Evolutionary conservation across 2,888 invertebrate species (phyloP), one percentile per base, ranked within the genome.

Genomic region (Pseudanteris insignis): DNA sequence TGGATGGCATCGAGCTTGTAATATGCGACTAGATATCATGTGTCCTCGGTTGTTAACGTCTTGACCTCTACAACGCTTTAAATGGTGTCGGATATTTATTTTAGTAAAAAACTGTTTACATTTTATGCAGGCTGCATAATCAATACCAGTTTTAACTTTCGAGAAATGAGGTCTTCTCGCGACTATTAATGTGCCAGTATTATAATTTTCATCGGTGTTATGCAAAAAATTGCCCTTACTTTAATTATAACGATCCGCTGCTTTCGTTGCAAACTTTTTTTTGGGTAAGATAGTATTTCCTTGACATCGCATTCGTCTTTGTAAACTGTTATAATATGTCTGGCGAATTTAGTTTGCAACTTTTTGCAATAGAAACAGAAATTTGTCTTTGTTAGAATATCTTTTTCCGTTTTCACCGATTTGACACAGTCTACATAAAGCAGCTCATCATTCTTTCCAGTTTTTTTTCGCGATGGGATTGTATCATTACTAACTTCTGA

Each of bases 151-250:
- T 21, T 30, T 43, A 7, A 53, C 40, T 7, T 41, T 34, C n/a
- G 30, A 33, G 2, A 15, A 9, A 2, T 37, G 54, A 6, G 66
- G 64, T 18, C 67, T 46, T 26, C 67, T 54, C 0, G 53, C 26
- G 7, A 67, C 66, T 8, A 68, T 62, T 6, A 70, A 28, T n/a
- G 48, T 51, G 4, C 67, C 68, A 2, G 59, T 36, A 36, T 67
- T 67, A 15, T 25, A 58, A 21, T 64, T 47, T 7, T 12, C 10
- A 14, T 55, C 28, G 1, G 66, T 65, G 26, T 68, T 69, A 15
- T 53, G 67, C 2, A 65, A 1, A 32, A 61, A 65, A 48, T 59
- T 61, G 13, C 66, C 67, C 32, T 61, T 63, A 1, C 21, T 7
- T 21, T 21, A 6, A 26, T 26, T n/a, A 6, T n/a, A 5, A 9